These are phyloP conservation scores for Trichonephila inaurata DNA, from an alignment of 1,140 invertebrate genomes.

Conservation along the genomic window DNA sequence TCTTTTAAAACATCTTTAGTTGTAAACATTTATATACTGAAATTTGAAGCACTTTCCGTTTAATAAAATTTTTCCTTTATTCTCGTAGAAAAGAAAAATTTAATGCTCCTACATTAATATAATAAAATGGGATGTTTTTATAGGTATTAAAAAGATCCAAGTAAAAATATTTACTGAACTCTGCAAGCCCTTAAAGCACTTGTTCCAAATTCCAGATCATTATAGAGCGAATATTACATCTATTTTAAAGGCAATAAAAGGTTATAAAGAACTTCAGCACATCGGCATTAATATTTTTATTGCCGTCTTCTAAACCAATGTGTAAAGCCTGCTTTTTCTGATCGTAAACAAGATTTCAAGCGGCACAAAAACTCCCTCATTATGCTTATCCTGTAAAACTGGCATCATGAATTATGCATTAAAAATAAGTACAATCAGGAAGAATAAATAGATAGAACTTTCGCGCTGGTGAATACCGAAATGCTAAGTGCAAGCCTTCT, in stretches of 20 bases:
- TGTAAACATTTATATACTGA: too few species aligned
- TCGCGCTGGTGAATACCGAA: neutral
- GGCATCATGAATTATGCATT: neutral
- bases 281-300: neutral
- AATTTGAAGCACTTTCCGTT: neutral
- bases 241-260: neutral
- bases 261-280: neutral
- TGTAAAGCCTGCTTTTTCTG: neutral
- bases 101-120: neutral
- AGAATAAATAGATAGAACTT: neutral
- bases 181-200: neutral
- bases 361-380: neutral
- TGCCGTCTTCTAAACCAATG: neutral
- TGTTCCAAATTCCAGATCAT: neutral
- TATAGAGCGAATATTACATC: neutral
- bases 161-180: too few species aligned
- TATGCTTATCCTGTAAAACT: neutral
- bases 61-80: neutral
- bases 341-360: neutral
- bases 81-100: neutral
- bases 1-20: too few species aligned
- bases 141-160: too few species aligned
- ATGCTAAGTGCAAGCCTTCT: neutral
- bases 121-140: too few species aligned
- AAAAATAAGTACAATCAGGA: neutral